These are phyloP conservation scores for Rhagium mordax DNA, from an alignment of 2,888 invertebrate species.

Conservation along the genomic window DNA sequence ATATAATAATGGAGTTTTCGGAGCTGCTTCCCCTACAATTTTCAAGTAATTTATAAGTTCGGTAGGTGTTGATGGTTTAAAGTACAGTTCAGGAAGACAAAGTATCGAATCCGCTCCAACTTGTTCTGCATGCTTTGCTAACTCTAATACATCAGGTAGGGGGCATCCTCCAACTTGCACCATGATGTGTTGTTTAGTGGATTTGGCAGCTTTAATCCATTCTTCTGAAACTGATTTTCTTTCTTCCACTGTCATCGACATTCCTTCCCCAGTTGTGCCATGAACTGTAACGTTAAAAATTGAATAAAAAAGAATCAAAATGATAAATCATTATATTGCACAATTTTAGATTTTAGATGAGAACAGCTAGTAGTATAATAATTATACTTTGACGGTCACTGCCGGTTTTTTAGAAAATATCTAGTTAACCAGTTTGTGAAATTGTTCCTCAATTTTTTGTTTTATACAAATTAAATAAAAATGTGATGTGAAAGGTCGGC, in stretches of 20 bases:
- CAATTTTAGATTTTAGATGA: too few relatives aligned
- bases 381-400: too few relatives aligned
- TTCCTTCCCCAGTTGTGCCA: slow-evolving; percentile 86
- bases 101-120: slow-evolving; percentile 79
- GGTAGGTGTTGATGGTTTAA: slow-evolving; percentile 76
- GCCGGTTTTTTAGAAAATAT: too few relatives aligned
- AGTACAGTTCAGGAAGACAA: slow-evolving; percentile 84
- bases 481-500: too few relatives aligned
- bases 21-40: slow-evolving; percentile 68
- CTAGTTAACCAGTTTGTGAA: too few relatives aligned
- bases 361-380: too few relatives aligned
- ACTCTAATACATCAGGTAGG: slow-evolving; percentile 78
- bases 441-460: too few relatives aligned
- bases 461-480: too few relatives aligned
- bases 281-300: slow-evolving; percentile 74
- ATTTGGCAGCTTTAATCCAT: slow-evolving; percentile 75
- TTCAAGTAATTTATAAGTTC: slow-evolving; percentile 80
- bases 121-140: slow-evolving; percentile 80
- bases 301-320: too few relatives aligned
- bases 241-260: slow-evolving; percentile 78
- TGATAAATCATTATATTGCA: too few relatives aligned
- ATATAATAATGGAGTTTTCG: slow-evolving; percentile 82
- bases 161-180: slow-evolving; percentile 82
- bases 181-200: slow-evolving; percentile 76
- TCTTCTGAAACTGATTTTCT: slow-evolving; percentile 78